These are phyloP conservation scores for Drosophila dunni DNA, from an alignment of 1,140 invertebrate species.

Conservation along the genomic window DNA sequence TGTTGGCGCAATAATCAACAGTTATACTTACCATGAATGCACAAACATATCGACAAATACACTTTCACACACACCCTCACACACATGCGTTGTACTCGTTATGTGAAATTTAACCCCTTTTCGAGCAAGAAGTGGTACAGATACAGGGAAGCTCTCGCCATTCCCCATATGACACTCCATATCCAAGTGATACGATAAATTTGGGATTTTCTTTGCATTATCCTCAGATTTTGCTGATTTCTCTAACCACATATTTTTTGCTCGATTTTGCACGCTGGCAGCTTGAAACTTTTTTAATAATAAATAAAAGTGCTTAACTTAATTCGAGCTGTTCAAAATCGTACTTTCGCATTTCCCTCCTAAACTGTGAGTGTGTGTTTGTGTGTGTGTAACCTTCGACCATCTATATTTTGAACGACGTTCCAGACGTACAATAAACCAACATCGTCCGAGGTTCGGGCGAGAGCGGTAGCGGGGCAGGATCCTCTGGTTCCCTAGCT, in stretches of 20 bases:
- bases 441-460: too few species aligned
- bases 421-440: too few species aligned
- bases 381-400: conserved; percentile 31
- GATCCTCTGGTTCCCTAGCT: too few species aligned
- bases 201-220: conserved; percentile 79
- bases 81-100: conserved; percentile 49
- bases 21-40: conserved; percentile 81
- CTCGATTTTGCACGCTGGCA: conserved; percentile 25
- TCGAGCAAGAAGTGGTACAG: not conserved
- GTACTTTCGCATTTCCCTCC: conserved; percentile 15
- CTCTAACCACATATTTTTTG: conserved; percentile 39
- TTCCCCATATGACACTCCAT: conserved; percentile 63
- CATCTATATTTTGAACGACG: too few species aligned
- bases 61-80: conserved; percentile 27
- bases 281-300: conserved; percentile 79
- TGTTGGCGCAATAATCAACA: conserved; percentile 82
- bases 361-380: not conserved
- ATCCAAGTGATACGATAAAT: conserved; percentile 79
- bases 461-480: too few species aligned
- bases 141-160: conserved; percentile 19
- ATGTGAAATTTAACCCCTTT: conserved; percentile 75
- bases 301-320: conserved; percentile 82
- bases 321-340: conserved; percentile 65
- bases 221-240: conserved; percentile 74
- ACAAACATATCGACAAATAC: conserved; percentile 51